Conservation (phyloP, 2,797 vertebrate species). For the Argya squamiceps region DNA sequence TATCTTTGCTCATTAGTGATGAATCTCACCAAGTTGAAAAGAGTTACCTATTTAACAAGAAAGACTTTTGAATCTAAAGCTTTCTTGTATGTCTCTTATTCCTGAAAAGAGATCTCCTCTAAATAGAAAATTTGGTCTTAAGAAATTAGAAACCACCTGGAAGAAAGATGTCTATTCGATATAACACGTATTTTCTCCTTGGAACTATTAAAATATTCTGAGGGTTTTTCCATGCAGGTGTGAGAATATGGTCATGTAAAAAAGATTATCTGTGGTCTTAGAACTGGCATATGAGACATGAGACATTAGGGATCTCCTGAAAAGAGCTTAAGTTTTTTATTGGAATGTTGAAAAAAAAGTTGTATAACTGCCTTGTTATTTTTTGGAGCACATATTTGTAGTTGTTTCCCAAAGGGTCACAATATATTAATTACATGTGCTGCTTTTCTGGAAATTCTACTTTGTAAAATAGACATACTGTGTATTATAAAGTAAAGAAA, state of each 20-base stretch:
- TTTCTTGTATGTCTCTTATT: background rate
- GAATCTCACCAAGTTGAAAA: background rate
- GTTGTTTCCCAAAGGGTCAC: background rate
- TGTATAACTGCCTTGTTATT: background rate
- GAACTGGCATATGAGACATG: background rate
- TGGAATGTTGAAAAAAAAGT: background rate
- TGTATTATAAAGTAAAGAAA: constrained; percentile 8
- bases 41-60: background rate
- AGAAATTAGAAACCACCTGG: background rate
- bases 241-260: background rate
- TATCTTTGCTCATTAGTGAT: background rate
- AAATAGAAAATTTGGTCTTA: background rate
- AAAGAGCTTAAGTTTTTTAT: background rate
- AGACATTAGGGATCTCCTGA: background rate
- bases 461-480: background rate
- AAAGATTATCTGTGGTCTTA: background rate
- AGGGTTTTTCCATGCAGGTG: background rate
- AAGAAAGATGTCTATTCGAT: background rate
- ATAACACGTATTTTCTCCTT: background rate
- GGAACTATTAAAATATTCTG: background rate
- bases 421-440: constrained; percentile 13
- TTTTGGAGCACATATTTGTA: background rate
- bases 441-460: background rate
- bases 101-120: background rate
- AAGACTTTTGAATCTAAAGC: background rate